Percentiles rank a stretch among this genome's conserved stretches.
These are phyloP conservation scores for Mnemiopsis leidyi DNA, from an alignment of 37 sponge, comb jelly and placozoan genomes.

Conservation along the genomic window DNA sequence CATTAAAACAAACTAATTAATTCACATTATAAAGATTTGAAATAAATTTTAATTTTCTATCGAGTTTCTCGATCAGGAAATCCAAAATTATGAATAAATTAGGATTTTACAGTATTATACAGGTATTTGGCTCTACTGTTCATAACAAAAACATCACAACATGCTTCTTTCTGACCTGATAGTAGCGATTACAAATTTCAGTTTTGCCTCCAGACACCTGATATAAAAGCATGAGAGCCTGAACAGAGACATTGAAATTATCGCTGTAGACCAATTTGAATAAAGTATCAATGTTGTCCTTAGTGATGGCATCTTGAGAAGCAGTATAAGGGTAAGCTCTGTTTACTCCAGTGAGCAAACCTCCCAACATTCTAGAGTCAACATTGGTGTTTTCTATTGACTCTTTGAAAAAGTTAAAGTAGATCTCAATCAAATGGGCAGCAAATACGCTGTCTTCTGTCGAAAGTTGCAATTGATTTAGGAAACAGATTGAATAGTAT, in stretches of 20 bases:
- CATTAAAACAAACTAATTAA: background rate
- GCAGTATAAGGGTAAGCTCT: conserved; percentile 86
- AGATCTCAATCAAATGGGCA: conserved; percentile 73
- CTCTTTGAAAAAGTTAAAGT: conserved; percentile 92
- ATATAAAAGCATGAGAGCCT: conserved; percentile 92
- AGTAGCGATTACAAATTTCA: conserved; percentile 22
- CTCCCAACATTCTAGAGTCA: conserved; percentile 86
- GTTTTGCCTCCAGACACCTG: conserved; percentile 73
- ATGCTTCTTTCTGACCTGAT: background rate
- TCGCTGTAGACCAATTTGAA: conserved; percentile 86
- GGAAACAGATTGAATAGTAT: conserved; percentile 89
- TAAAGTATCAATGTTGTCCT: conserved; percentile 86
- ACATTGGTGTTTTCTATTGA: conserved; percentile 70
- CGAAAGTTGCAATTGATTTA: conserved; percentile 83
- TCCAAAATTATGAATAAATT: too few relatives aligned
- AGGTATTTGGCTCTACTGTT: too few relatives aligned
- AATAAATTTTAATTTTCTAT: too few relatives aligned
- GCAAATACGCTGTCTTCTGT: conserved; percentile 72
- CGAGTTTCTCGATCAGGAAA: too few relatives aligned
- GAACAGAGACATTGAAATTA: conserved; percentile 81
- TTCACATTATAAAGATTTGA: too few relatives aligned
- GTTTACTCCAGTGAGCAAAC: conserved; percentile 91
- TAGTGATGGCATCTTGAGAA: conserved; percentile 78
- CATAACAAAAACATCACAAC: background rate
- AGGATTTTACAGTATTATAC: too few relatives aligned